A percentile compares a stretch with the other conserved stretches of the same genome.
These are phyloP conservation scores for Steinernema scapterisci DNA, from an alignment of 2,888 invertebrate genomes.

Conservation along the genomic window DNA sequence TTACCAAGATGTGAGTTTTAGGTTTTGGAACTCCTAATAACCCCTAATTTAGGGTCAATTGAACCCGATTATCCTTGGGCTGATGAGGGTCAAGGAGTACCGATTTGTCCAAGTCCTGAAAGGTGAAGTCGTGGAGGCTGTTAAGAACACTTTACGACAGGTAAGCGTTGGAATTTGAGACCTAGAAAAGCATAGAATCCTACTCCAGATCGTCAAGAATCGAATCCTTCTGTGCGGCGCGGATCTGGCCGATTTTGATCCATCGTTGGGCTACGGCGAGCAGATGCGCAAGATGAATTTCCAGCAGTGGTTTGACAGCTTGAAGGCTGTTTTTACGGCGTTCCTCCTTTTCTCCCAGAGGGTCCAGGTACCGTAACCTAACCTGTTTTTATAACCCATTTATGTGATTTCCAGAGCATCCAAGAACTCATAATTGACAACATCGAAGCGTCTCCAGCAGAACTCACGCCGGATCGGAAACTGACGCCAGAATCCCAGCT, in stretches of 20 bases:
- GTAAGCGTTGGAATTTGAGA: slow-evolving; percentile 34
- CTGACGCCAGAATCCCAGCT: not conserved
- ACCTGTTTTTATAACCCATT: not conserved
- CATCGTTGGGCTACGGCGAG: slow-evolving; percentile 70
- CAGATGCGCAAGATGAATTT: slow-evolving; percentile 75
- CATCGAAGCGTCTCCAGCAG: slow-evolving; percentile 70
- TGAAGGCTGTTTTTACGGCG: slow-evolving; percentile 76
- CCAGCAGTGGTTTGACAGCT: slow-evolving; percentile 76
- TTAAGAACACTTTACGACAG: slow-evolving; percentile 61
- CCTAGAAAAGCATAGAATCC: not conserved
- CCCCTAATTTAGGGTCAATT: slow-evolving; percentile 77
- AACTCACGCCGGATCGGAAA: not conserved
- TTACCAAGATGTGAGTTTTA: slow-evolving; percentile 12
- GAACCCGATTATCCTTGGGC: slow-evolving; percentile 84
- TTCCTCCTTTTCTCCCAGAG: slow-evolving; percentile 77
- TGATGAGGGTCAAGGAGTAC: slow-evolving; percentile 83
- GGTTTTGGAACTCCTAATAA: too few species aligned
- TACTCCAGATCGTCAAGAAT: slow-evolving; percentile 45
- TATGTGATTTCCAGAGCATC: slow-evolving; percentile 72
- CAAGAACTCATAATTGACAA: slow-evolving; percentile 81
- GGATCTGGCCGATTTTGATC: slow-evolving; percentile 56
- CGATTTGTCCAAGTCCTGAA: slow-evolving; percentile 78
- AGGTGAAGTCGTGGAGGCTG: slow-evolving; percentile 77
- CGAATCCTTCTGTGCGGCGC: slow-evolving; percentile 54
- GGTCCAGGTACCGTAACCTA: slow-evolving; percentile 74